A percentile compares a stretch with the other conserved stretches of the same genome.
phyloP scores from a whole-genome alignment of 2,797 vertebrate species.

The Squalus acanthias region DNA sequence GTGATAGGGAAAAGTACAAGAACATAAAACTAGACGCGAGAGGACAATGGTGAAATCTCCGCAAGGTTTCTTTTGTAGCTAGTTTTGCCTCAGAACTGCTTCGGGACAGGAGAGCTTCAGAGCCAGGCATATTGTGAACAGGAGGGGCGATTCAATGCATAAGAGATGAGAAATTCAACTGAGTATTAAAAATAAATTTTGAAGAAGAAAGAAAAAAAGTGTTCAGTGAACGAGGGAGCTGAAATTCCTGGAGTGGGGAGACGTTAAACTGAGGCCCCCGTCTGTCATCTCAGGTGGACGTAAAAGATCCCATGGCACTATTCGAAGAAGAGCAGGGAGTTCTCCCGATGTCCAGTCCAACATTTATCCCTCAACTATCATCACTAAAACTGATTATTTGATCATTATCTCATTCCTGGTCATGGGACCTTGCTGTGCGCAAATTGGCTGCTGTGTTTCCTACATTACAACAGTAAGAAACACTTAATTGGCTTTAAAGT shows the following conservation, averaged over 20 bases:
- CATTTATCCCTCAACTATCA: neutral
- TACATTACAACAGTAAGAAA: neutral
- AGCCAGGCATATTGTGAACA: neutral
- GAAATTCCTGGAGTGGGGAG: neutral
- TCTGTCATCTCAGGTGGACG: neutral
- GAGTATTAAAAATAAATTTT: neutral
- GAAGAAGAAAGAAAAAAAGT: neutral
- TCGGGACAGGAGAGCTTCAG: neutral
- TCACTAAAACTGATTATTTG: neutral
- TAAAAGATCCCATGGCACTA: neutral
- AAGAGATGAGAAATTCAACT: neutral
- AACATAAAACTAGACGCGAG: neutral
- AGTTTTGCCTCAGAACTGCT: neutral
- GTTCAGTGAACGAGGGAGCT: neutral
- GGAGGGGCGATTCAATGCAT: neutral
- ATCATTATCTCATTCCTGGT: neutral
- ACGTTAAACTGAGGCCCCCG: neutral
- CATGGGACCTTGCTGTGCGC: neutral
- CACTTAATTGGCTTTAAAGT: neutral
- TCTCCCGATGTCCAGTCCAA: neutral
- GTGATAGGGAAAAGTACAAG: neutral
- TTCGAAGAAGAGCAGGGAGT: neutral
- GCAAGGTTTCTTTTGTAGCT: neutral
- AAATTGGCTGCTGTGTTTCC: neutral
- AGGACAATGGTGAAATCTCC: neutral